Base-by-base conservation (phyloP, 2,888 invertebrate species). In the Drosophila stalkeri region DNA sequence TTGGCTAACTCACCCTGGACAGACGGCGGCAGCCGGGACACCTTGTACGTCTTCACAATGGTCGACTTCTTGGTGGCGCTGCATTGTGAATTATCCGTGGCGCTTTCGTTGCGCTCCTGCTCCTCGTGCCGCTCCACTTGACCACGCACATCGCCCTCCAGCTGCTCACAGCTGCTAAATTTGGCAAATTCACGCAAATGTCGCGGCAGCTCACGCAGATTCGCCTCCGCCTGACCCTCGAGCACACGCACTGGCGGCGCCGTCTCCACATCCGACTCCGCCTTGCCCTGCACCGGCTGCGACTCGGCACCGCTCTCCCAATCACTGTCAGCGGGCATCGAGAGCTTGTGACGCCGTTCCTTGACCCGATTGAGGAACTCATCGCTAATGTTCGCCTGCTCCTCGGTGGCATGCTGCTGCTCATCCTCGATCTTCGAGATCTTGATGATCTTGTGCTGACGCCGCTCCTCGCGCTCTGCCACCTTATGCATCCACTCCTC, bases 401-500 rank as follows among this genome's bases (percentile, higher is more conserved):
- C 68, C 56, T 75, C 73, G 12, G 70, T 56, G 11, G 62, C 59
- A 31, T 83, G 83, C 8, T 86, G 81, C 7, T 72, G 81, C 62
- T 87, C 87, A 27, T 88, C 82, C 69, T 91, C 90, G 74, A 94
- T 93, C 83, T 95, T 95, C 0, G 96, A 96, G 69, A 97, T 95
- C 94, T 97, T 97, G 18, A 97, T 96, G 27, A 97, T 95, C 93
- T 96, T 97, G 62, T 96, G 95, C 72, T 96, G 95, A 81, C 96
- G 96, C 51, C 97, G 94, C 89, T 97, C 96, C 84, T 96, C 95
- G 14, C 97, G 94, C 91, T 96, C 96, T 7, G 96, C 95, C 86
- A 97, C 96, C 93, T 97, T 96, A 89, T 94, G 94, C 90, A 97
- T 95, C 93, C 97, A 97, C 92, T 97, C 97, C 82, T 96, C 95